phyloP scores from a whole-genome alignment of 2,113 vertebrate species.

The Seriola quinqueradiata region DNA sequence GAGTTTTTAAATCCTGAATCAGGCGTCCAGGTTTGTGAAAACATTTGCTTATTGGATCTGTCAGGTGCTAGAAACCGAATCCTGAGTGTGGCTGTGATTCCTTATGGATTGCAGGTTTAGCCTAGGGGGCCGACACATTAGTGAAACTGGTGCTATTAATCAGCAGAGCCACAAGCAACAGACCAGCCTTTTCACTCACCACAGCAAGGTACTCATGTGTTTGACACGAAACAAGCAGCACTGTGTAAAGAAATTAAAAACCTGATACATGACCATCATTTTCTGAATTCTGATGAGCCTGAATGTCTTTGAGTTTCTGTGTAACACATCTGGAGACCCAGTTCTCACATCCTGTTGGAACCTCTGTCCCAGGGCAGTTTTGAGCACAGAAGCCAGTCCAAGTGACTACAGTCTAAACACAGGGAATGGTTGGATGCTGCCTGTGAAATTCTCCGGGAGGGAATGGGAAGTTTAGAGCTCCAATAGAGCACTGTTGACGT shows the following conservation, averaged over 20 bases:
- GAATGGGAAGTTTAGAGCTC: slow-evolving; percentile 66
- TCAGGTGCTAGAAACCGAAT: slow-evolving; percentile 20
- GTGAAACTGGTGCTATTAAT: slow-evolving; percentile 52
- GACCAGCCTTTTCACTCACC: slow-evolving; percentile 21
- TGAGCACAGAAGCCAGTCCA: slow-evolving; percentile 41
- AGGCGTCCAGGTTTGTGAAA: slow-evolving; percentile 31
- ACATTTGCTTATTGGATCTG: slow-evolving; percentile 19
- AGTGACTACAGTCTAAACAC: slow-evolving; percentile 70
- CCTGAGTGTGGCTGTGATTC: slow-evolving; percentile 28
- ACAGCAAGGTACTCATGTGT: not conserved
- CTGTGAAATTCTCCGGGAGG: slow-evolving; percentile 72
- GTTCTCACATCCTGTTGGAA: slow-evolving; percentile 47
- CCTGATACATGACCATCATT: not conserved
- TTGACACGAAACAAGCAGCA: slow-evolving; percentile 12
- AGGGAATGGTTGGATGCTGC: slow-evolving; percentile 54
- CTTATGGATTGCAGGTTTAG: slow-evolving; percentile 30
- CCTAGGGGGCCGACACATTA: slow-evolving; percentile 21
- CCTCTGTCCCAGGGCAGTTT: slow-evolving; percentile 26
- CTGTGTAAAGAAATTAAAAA: not conserved
- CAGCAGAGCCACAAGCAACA: slow-evolving; percentile 31
- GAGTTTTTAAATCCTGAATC: slow-evolving; percentile 14
- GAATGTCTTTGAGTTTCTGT: slow-evolving; percentile 22
- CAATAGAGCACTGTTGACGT: slow-evolving; percentile 64
- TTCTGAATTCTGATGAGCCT: slow-evolving; percentile 1
- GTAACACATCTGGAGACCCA: slow-evolving; percentile 29